phyloP scores from a whole-genome alignment of 92 coral and sea anemone species.

The Epizoanthus scotinus region DNA sequence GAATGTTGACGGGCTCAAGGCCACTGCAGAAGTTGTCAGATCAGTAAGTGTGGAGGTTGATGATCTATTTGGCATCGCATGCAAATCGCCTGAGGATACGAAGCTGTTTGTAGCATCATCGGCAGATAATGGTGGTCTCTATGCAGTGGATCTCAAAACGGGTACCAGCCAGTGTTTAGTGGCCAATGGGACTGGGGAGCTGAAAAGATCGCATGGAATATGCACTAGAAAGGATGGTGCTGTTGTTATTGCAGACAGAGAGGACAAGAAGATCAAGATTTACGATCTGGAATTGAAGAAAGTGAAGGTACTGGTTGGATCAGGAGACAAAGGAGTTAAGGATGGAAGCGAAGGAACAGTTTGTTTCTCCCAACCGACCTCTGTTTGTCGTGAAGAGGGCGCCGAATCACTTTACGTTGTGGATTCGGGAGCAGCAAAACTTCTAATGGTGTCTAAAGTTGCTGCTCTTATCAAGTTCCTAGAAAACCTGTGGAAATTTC shows the following conservation, averaged over 20 bases:
- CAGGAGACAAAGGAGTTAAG: slow-evolving; percentile 24
- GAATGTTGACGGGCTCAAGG: slow-evolving; percentile 15
- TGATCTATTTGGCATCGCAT: slow-evolving; percentile 19
- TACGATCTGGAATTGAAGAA: slow-evolving; percentile 2
- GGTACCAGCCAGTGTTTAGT: slow-evolving; percentile 37
- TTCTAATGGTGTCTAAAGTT: slow-evolving; percentile 25
- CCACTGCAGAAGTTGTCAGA: slow-evolving; percentile 19
- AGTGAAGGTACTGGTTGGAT: slow-evolving; percentile 35
- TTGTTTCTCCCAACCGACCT: slow-evolving; percentile 45
- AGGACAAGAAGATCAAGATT: slow-evolving; percentile 33
- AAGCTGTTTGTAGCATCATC: slow-evolving; percentile 41
- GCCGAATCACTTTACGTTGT: slow-evolving; percentile 39
- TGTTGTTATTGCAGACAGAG: slow-evolving; percentile 39
- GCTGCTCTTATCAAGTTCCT: slow-evolving; percentile 40
- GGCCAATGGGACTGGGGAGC: slow-evolving; percentile 37
- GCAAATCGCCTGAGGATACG: slow-evolving; percentile 15
- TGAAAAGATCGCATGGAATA: slow-evolving; percentile 45
- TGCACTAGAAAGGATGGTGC: slow-evolving; percentile 38
- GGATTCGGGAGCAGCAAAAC: slow-evolving; percentile 34
- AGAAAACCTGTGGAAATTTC: slow-evolving; percentile 41
- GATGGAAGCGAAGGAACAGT: slow-evolving; percentile 43
- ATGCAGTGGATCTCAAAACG: slow-evolving; percentile 31
- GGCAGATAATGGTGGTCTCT: slow-evolving; percentile 53
- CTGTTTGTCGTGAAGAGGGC: slow-evolving; percentile 45
- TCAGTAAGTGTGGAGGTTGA: slow-evolving; percentile 14